These are phyloP conservation scores for Atrina japonica DNA, from an alignment of 2,888 invertebrate genomes.

Conservation along the genomic window DNA sequence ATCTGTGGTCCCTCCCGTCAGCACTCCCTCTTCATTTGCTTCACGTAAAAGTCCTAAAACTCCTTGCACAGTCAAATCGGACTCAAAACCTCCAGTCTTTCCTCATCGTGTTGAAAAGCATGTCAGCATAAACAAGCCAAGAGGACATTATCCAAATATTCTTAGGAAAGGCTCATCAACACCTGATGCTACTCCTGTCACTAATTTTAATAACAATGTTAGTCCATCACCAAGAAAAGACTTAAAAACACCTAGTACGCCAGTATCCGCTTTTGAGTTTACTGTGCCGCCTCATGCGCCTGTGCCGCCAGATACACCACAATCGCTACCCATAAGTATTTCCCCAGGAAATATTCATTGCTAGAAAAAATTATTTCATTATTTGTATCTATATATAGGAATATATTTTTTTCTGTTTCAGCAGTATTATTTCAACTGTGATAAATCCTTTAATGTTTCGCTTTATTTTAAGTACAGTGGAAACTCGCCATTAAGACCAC, in stretches of 20 bases:
- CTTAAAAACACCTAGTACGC: constrained; percentile 31
- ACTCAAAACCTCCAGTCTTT: constrained; percentile 16
- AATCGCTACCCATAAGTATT: constrained; percentile 24
- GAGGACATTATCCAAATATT: constrained; percentile 19
- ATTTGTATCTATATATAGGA: no score
- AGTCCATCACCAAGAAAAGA: constrained; percentile 17
- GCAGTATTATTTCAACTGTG: no score
- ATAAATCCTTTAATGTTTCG: no score
- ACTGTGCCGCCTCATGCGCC: constrained; percentile 20
- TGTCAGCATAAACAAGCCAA: constrained; percentile 15
- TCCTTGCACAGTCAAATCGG: constrained; percentile 15
- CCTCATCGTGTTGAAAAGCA: constrained; percentile 11
- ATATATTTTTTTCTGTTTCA: no score
- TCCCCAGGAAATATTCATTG: constrained; percentile 13
- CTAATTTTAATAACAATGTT: constrained; percentile 18
- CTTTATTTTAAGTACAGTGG: no score
- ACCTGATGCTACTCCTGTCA: constrained; percentile 19
- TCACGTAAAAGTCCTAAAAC: constrained; percentile 4
- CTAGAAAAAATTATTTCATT: no score
- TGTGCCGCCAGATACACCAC: constrained; percentile 16
- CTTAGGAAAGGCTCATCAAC: constrained; percentile 11
- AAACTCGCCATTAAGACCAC: no score
- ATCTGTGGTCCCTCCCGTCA: constrained; percentile 26
- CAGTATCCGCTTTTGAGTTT: constrained; percentile 28
- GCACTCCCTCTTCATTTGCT: constrained; percentile 28